Percentiles rank a stretch among this genome's conserved stretches.
Evolutionary conservation across 2,113 vertebrate species (phyloP).

Genomic region (Osmerus mordax): DNA sequence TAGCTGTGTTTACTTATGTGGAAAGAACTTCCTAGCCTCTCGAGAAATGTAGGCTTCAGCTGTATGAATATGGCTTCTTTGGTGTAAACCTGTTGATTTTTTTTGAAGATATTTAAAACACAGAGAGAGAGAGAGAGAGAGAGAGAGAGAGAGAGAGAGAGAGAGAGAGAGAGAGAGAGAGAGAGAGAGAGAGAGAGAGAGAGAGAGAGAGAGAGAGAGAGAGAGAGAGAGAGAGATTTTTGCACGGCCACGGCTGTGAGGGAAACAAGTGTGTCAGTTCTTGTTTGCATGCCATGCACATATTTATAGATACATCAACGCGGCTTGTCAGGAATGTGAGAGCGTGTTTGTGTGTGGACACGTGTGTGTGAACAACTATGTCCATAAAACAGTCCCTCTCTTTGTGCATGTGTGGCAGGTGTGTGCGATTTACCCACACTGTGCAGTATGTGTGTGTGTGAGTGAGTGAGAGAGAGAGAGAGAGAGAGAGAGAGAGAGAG

Average conservation of each 20-base stretch:
- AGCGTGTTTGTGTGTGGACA: conserved; percentile 7
- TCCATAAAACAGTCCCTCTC: not conserved
- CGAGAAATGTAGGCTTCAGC: no score
- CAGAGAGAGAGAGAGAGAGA: no score
- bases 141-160: no score
- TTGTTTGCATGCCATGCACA: conserved; percentile 48
- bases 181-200: not conserved
- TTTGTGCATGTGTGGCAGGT: not conserved
- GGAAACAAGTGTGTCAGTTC: conserved; percentile 24
- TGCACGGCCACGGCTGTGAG: conserved; percentile 44
- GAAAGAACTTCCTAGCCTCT: no score
- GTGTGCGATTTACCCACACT: not conserved
- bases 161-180: not conserved
- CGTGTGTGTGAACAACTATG: not conserved
- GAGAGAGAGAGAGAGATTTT: not conserved
- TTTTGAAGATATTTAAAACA: no score
- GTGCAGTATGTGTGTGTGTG: not conserved
- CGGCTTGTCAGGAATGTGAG: conserved; percentile 35
- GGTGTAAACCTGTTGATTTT: no score
- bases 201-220: not conserved
- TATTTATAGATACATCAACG: conserved; percentile 55
- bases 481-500: not conserved
- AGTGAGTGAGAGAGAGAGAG: no score
- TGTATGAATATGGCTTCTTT: no score
- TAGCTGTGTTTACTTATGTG: no score